Conservation (phyloP, 2,113 vertebrate species). For the Merops nubicus region DNA sequence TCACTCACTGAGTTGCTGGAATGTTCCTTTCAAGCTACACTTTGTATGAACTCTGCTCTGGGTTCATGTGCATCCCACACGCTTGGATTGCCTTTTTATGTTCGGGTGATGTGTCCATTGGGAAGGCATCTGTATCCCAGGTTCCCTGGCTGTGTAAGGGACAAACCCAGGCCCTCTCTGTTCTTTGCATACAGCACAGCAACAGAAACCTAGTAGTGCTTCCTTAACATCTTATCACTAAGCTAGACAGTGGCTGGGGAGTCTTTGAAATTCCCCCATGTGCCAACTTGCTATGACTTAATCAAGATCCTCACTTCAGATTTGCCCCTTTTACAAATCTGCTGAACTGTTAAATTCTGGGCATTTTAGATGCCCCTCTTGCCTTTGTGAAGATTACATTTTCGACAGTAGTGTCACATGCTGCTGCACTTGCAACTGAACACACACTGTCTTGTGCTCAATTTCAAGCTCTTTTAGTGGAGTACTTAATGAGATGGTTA, state of each 20-base stretch:
- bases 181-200: background rate
- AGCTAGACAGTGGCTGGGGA: background rate
- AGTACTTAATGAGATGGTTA: background rate
- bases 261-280: background rate
- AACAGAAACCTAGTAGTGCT: background rate
- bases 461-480: background rate
- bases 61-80: conserved; percentile 15
- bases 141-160: background rate
- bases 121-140: conserved; percentile 32
- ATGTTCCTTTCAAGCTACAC: conserved; percentile 25
- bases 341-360: background rate
- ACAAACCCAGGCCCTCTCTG: background rate
- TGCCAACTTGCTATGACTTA: background rate
- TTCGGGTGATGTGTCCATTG: background rate
- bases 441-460: background rate
- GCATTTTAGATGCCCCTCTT: background rate
- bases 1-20: conserved; percentile 20
- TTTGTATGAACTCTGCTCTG: conserved; percentile 12
- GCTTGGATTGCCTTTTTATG: background rate
- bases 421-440: background rate
- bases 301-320: background rate
- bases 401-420: background rate
- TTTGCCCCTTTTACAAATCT: background rate
- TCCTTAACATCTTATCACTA: background rate
- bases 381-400: background rate